Percentiles rank a stretch among this genome's conserved stretches.
Evolutionary conservation across 2,113 vertebrate species (phyloP).

Genomic region (Dasypus novemcinctus): DNA sequence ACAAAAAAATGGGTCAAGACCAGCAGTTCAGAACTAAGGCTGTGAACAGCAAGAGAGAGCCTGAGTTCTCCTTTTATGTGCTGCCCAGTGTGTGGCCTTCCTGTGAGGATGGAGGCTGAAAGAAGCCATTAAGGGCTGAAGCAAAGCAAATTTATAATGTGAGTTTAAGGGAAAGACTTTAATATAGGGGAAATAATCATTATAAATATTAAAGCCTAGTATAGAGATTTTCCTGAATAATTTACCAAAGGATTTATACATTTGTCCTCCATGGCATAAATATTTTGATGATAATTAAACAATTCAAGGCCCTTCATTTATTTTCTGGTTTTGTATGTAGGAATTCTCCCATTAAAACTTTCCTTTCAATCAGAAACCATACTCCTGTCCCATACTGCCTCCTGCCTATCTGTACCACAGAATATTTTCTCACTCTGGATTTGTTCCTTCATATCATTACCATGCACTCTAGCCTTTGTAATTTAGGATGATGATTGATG

Average conservation of each 20-base stretch:
- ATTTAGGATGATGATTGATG: not conserved
- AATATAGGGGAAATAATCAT: not conserved
- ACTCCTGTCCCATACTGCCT: not conserved
- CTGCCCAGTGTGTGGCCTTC: slow-evolving; percentile 8
- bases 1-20: slow-evolving; percentile 61
- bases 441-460: not conserved
- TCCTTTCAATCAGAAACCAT: not conserved
- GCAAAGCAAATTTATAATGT: not conserved
- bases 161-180: not conserved
- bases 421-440: not conserved
- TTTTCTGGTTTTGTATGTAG: not conserved
- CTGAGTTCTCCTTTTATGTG: slow-evolving; percentile 41
- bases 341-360: not conserved
- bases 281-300: not conserved
- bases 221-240: slow-evolving; percentile 17
- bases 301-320: not conserved
- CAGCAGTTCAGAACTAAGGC: slow-evolving; percentile 51
- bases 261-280: not conserved
- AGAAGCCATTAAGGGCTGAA: not conserved
- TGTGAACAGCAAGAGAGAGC: slow-evolving; percentile 56
- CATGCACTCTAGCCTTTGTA: not conserved
- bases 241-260: not conserved
- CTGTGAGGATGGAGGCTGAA: slow-evolving; percentile 28
- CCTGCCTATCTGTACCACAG: not conserved
- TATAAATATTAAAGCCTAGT: not conserved